Evolutionary conservation across 2,888 invertebrate genomes (phyloP), one percentile per base, ranked within the genome.

Genomic region (Abscondita cerata): DNA sequence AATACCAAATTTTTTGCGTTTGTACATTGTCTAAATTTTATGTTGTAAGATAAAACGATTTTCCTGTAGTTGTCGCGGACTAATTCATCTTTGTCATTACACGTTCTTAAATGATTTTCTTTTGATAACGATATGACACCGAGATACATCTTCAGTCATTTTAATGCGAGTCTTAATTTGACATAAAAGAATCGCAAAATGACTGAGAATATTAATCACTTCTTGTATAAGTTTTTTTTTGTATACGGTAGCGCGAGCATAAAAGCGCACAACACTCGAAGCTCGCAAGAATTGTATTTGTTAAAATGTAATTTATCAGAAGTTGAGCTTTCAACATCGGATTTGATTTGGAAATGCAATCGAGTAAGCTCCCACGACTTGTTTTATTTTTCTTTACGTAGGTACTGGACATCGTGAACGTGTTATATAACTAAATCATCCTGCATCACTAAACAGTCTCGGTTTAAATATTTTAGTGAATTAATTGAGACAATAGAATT

Each of bases 71-170:
- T 34, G 44, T 18, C 18, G 16, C 46, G 34, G 52, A 46, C 51
- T 59, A 72, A 76, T 76, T 74, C 70, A 75, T 76, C 76, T 75
- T 73, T 71, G 76, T 74, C 75, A 72, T 72, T 72, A 72, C 73
- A 73, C 72, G 75, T 75, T 74, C 75, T 75, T 76, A 76, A 76
- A 75, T 75, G 74, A 76, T 76, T 75, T 76, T 73, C 67, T 76
- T 72, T 70, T 70, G 66, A 65, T 71, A 72, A 72, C 71, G 69
- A 70, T 36, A 15, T 12, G 36, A 34, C 52, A 62, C 63, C 5
- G 12, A 44, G 68, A 71, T 70, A 66, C 64, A 68, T 67, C 52
- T 53, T 52, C 59, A 63, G 62, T 58, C 59, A 36, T 36, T 36
- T 36, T 36, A 36, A 36, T 36, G 36, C 11, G 12, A 36, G 36